Evolutionary conservation across 2,797 vertebrate species (phyloP).

Genomic region (Takifugu rubripes): DNA sequence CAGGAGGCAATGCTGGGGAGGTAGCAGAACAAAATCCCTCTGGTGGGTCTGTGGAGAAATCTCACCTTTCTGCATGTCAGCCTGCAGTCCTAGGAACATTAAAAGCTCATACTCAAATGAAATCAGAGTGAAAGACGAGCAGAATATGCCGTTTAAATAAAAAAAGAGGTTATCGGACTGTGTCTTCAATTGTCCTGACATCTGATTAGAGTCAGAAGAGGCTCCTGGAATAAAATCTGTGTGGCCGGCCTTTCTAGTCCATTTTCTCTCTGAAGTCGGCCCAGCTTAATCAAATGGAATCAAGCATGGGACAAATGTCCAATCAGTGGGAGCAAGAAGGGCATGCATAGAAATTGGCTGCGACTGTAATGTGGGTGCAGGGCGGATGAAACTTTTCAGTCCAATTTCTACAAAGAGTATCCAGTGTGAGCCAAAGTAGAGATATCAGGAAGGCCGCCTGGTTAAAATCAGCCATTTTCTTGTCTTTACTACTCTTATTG

Average conservation of each 20-base stretch:
- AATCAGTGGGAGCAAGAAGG: conserved; percentile 54
- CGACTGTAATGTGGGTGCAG: conserved; percentile 35
- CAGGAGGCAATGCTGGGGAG: too few species aligned
- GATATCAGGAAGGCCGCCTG: too few species aligned
- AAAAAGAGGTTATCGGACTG: neutral
- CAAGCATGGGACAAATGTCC: conserved; percentile 50
- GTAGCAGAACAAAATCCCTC: too few species aligned
- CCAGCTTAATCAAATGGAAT: conserved; percentile 58
- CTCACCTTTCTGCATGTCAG: too few species aligned
- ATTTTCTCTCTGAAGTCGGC: conserved; percentile 28
- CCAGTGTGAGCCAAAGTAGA: conserved; percentile 5
- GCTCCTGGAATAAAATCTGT: conserved; percentile 24
- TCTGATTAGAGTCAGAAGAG: conserved; percentile 21
- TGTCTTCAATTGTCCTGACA: conserved; percentile 5
- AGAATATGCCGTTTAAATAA: too few species aligned
- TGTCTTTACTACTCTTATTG: too few species aligned
- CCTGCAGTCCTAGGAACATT: too few species aligned
- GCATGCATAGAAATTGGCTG: conserved; percentile 28
- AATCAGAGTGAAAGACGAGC: too few species aligned
- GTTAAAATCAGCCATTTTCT: too few species aligned
- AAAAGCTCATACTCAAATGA: too few species aligned
- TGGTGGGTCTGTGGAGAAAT: too few species aligned
- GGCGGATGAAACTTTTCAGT: conserved; percentile 39
- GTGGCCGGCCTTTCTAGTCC: conserved; percentile 8
- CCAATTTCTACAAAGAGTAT: conserved; percentile 22